phyloP scores from a whole-genome alignment of 2,888 invertebrate genomes.

The Lissonota sp. region DNA sequence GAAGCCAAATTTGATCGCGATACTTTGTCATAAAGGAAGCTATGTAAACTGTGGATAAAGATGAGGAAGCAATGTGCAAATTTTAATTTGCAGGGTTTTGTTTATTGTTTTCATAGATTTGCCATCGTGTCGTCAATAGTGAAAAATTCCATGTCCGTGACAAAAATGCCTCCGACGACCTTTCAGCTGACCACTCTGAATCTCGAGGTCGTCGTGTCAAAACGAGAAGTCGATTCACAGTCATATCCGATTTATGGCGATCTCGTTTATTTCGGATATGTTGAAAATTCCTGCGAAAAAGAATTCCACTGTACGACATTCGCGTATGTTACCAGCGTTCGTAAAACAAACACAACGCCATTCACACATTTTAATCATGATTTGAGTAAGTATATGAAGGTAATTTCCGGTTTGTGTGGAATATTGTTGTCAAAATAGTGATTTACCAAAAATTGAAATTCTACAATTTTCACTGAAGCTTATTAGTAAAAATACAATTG shows the following conservation, averaged over 20 bases:
- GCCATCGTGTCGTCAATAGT: slow-evolving; percentile 71
- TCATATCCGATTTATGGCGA: slow-evolving; percentile 76
- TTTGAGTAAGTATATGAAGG: slow-evolving; percentile 66
- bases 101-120: slow-evolving; percentile 53
- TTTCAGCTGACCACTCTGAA: slow-evolving; percentile 69
- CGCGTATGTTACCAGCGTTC: slow-evolving; percentile 72
- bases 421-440: too few species aligned
- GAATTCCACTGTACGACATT: slow-evolving; percentile 70
- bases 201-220: slow-evolving; percentile 73
- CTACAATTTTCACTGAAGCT: too few species aligned
- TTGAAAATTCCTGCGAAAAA: slow-evolving; percentile 49
- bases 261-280: slow-evolving; percentile 76
- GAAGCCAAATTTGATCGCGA: slow-evolving; percentile 8
- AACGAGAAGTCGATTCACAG: slow-evolving; percentile 67
- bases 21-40: too few species aligned
- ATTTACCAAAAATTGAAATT: too few species aligned
- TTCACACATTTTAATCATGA: slow-evolving; percentile 73
- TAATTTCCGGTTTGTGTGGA: too few species aligned
- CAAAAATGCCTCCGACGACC: slow-evolving; percentile 52
- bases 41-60: too few species aligned
- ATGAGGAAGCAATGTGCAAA: too few species aligned
- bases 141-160: slow-evolving; percentile 66
- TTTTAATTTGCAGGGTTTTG: too few species aligned
- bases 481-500: too few species aligned
- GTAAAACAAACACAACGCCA: slow-evolving; percentile 65